Conservation (phyloP, 2,888 invertebrate genomes). For the Rotaria sp. region DNA sequence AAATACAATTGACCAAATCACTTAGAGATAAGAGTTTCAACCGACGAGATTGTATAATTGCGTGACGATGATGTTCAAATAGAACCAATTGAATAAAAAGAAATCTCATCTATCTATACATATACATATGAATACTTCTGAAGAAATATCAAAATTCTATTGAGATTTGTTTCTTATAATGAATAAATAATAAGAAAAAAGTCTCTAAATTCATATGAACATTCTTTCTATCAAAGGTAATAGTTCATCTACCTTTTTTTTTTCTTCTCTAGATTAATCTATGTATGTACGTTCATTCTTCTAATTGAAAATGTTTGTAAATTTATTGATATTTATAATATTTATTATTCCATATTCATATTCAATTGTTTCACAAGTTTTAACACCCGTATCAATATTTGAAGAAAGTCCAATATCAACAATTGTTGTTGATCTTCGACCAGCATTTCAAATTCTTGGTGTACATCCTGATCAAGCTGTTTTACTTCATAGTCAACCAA, state of each 20-base stretch:
- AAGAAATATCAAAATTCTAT: background rate
- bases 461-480: background rate
- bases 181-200: background rate
- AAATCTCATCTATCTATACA: background rate
- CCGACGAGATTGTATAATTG: background rate
- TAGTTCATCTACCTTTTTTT: background rate
- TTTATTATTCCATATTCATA: background rate
- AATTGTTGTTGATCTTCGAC: slow-evolving; percentile 13
- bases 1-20: slow-evolving; percentile 15
- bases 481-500: slow-evolving; percentile 18
- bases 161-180: background rate
- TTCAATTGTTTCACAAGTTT: slow-evolving; percentile 21
- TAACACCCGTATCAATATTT: slow-evolving; percentile 9
- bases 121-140: background rate
- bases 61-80: slow-evolving; percentile 12
- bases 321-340: background rate
- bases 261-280: background rate
- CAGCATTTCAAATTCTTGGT: background rate
- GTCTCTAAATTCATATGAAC: background rate
- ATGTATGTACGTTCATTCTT: background rate
- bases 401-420: slow-evolving; percentile 26
- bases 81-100: background rate
- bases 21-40: slow-evolving; percentile 15
- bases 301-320: background rate
- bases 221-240: background rate